Evolutionary conservation across 2,888 invertebrate genomes (phyloP).

Genomic region (Epiblema foenella): DNA sequence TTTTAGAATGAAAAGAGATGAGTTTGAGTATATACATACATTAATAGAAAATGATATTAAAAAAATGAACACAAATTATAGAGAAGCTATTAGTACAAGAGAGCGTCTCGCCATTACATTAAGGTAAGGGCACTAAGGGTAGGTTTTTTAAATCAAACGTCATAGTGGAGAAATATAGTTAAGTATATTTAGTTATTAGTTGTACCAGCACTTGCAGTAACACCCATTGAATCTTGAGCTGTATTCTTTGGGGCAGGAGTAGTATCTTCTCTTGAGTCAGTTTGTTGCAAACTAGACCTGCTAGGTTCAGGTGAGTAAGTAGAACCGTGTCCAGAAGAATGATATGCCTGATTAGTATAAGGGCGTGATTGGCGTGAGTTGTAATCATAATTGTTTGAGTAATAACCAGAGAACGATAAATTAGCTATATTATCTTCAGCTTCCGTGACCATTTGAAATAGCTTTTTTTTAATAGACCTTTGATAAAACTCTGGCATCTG

Average conservation of each 20-base stretch:
- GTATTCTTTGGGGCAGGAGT: no score
- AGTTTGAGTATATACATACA: constrained; percentile 13
- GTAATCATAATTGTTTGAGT: constrained; percentile 41
- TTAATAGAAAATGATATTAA: constrained; percentile 10
- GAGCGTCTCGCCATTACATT: neutral
- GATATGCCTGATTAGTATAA: constrained; percentile 41
- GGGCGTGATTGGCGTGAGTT: constrained; percentile 43
- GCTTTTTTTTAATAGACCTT: no score
- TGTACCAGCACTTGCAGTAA: neutral
- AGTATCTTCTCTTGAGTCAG: constrained; percentile 44
- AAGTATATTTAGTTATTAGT: no score
- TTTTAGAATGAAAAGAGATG: constrained; percentile 10
- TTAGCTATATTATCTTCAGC: no score
- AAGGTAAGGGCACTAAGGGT: neutral
- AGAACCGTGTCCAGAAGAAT: constrained; percentile 40
- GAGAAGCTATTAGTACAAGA: constrained; percentile 31
- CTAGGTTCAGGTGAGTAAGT: constrained; percentile 41
- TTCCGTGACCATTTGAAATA: no score
- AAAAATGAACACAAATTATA: constrained; percentile 28
- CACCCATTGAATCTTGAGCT: neutral
- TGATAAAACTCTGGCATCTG: no score
- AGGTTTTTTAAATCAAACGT: neutral
- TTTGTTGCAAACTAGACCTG: constrained; percentile 46
- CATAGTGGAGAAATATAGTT: no score
- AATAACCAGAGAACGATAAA: constrained; percentile 40